Evolutionary conservation across 2,888 invertebrate species (phyloP), one percentile per base, ranked within the genome.

Genomic region (Microctonus aethiopoides): DNA sequence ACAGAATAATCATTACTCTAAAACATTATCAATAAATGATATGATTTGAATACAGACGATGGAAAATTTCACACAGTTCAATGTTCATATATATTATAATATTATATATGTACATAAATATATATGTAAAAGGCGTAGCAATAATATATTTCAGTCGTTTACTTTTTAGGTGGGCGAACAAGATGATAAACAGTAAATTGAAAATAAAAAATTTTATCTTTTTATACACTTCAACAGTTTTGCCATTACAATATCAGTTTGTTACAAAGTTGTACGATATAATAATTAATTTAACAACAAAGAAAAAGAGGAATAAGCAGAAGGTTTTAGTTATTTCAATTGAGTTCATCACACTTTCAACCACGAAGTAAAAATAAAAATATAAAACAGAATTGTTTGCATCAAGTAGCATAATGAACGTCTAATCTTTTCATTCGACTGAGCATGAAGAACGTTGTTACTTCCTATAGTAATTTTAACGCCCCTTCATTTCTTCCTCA

Each of bases 391-490:
- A 4, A 11, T 13, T 39, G 3, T 67, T 54, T 32, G 24, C 67
- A 41, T 34, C 26, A 11, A 56, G 59, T 46, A 59, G 46, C 59
- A 34, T 34, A 34, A 67, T 67, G 60, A 67, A 60, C 67, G 51
- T 36, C 32, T 32, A 60, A 59, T 26, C 51, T 66, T 54, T 56
- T 67, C 67, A 24, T 32, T 51, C 67, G 59, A 59, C 34, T 51
- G 36, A 67, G 59, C 67, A 67, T 60, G 60, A 59, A 57, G 67
- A 60, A 67, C 51, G 67, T 67, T n/a, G 41, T 5, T 34, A 26
- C 51, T 65, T 65, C 64, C 67, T 67, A 51, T 51, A n/a, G n/a
- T n/a, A n/a, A n/a, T n/a, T n/a, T n/a, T n/a, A n/a, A 59, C 16
- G 11, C 56, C 39, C 56, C 34, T 32, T 22, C 39, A 29, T 39